Base-by-base conservation (phyloP, 2,888 invertebrate species). In the Tortricodes alternella region DNA sequence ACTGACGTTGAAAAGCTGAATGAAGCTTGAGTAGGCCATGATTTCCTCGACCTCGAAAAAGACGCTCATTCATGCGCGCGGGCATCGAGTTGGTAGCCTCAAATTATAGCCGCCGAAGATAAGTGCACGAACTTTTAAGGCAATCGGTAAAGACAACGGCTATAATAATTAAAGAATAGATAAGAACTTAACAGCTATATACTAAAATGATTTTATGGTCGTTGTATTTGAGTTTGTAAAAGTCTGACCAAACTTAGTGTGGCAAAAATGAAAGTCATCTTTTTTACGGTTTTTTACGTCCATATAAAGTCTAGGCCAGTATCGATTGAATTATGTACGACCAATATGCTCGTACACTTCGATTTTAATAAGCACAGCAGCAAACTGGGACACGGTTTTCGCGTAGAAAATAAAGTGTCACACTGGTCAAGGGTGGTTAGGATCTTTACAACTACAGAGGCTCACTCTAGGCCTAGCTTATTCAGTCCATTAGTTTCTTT, bases 1-100 rank as follows among this genome's bases (percentile, higher is more conserved):
- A 41, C 41, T 75, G 71, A 68, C 73, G 76, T 72, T 73, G 57
- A 65, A 70, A 67, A 66, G 59, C 74, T 74, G 73, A 80, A 78
- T 76, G 73, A 65, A 68, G 66, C 66, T 38, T 58, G 41, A 64
- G 60, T 58, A 35, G 56, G 57, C 61, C 61, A 61, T 62, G 62
- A 62, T 66, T 68, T 62, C 66, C 70, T 68, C 66, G 71, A 66
- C 63, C 65, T 65, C 61, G 51, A 62, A 67, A 67, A 74, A 67
- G 32, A 53, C 64, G 61, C 41, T 58, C 71, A 73, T 68, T 73
- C 62, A 72, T 67, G 64, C 62, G 62, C 53, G 55, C 34, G 29
- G 49, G 58, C 50, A 35, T 37, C 53, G 57, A 52, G 53, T 60
- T 55, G 57, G 38, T 41, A 27, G 49, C 19, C 43, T 35, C 49